These are phyloP conservation scores for Odocoileus virginianus DNA, from an alignment of 2,113 vertebrate genomes.

Conservation along the genomic window DNA sequence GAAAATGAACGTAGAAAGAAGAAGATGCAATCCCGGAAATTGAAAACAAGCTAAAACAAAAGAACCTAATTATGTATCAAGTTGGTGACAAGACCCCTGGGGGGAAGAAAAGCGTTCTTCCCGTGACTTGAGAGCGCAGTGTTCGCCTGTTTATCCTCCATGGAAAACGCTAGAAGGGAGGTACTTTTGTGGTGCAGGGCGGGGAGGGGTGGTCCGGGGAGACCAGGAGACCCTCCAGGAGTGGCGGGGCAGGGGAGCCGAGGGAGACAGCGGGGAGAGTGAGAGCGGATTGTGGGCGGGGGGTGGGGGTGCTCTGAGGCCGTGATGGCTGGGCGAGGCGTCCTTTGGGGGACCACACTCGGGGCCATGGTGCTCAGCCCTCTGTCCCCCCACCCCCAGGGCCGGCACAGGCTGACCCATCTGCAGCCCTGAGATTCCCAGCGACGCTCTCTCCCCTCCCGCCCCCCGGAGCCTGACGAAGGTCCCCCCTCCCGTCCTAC, in stretches of 20 bases:
- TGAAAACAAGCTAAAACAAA: conserved; percentile 46
- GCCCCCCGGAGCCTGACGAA: neutral
- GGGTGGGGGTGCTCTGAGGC: neutral
- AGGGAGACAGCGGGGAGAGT: neutral
- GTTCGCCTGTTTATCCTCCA: neutral
- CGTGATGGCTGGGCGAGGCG: neutral
- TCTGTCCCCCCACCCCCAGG: neutral
- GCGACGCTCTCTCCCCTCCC: rapidly evolving
- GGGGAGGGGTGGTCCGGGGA: neutral
- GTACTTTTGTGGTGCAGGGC: neutral
- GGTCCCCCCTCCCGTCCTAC: neutral
- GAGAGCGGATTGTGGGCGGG: neutral
- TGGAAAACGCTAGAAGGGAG: neutral
- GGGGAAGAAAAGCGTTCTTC: neutral
- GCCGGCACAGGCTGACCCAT: neutral
- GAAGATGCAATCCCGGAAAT: conserved; percentile 16
- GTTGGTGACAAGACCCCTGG: neutral
- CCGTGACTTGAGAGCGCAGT: neutral
- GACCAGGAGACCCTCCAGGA: neutral
- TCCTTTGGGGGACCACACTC: neutral
- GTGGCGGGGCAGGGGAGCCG: rapidly evolving
- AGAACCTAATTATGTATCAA: conserved; percentile 45
- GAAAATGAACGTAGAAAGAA: conserved; percentile 5
- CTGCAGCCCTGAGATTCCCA: neutral
- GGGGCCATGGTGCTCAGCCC: neutral